Base-by-base conservation (phyloP, 2,113 vertebrate species). In the Phalacrocorax brasilianus region DNA sequence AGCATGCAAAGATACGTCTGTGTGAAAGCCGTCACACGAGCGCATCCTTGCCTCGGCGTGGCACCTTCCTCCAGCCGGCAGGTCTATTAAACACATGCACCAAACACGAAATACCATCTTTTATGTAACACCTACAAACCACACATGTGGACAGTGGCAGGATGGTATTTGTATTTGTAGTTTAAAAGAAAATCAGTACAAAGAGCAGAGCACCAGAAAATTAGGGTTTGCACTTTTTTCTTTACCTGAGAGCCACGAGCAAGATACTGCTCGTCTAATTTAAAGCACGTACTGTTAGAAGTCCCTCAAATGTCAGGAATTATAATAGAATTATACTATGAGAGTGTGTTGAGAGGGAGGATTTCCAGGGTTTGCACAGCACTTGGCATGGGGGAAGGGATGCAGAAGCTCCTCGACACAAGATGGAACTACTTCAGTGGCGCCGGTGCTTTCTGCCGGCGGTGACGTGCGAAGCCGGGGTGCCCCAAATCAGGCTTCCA, bases 291-390 rank as follows among this genome's bases (percentile, higher is more conserved):
- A 33, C 70, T 66, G 44, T 40, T 91, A 90, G 71, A 88, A 89
- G 68, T 38, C 86, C 95, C 86, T 91, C 77, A 38, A 75, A 96
- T 72, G 86, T 77, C 77, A 88, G 81, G 82, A 96, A 68, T 95
- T 85, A 61, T 50, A 65, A 63, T 49, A 14, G 95, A 78, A 78
- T 91, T 81, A 53, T 12, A 27, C 80, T 32, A 12, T 78, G 70
- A 63, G 91, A 70, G 91, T 44, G 80, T 14, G 73, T 17, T 47
- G 52, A 85, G 91, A 90, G 73, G 77, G 76, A 94, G 75, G 75
- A 88, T 80, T 83, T 81, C 85, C 85, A 33, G 72, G 83, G 61
- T 91, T 79, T 70, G 70, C 86, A 32, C 62, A 85, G 80, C 66
- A 8, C 58, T 92, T 76, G 86, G 76, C 72, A 5, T 52, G 68